phyloP scores from a whole-genome alignment of 2,113 vertebrate genomes.

The Neolamprologus hecqui region DNA sequence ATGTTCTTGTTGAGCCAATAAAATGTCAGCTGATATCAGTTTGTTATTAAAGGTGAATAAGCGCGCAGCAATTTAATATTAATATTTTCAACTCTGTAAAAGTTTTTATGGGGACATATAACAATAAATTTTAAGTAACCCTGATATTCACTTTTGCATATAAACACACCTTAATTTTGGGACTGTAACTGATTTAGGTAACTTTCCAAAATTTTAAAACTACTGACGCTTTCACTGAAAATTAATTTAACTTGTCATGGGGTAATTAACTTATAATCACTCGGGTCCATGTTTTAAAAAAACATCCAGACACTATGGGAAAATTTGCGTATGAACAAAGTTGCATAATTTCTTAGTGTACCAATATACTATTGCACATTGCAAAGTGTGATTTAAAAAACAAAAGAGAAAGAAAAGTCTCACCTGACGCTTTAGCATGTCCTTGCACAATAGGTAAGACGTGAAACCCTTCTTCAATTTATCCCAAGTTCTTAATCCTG shows the following conservation, averaged over 20 bases:
- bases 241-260: neutral
- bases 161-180: neutral
- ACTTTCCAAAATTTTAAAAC: neutral
- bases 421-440: constrained; percentile 58
- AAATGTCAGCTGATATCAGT: neutral
- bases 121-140: neutral
- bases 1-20: neutral
- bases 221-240: neutral
- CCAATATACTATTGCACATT: neutral
- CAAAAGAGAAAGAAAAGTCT: neutral
- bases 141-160: neutral
- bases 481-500: constrained; percentile 59
- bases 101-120: neutral
- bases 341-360: neutral
- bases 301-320: neutral
- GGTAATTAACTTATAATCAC: neutral
- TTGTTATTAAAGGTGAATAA: neutral
- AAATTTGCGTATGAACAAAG: neutral
- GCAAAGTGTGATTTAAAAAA: neutral
- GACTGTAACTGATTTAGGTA: neutral
- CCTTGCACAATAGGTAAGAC: constrained; percentile 35
- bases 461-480: constrained; percentile 42
- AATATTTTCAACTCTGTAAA: neutral
- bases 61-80: neutral
- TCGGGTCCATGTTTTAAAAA: neutral